These are phyloP conservation scores for Lasioglossum leucozonium DNA, from an alignment of 2,888 invertebrate genomes.

Conservation along the genomic window DNA sequence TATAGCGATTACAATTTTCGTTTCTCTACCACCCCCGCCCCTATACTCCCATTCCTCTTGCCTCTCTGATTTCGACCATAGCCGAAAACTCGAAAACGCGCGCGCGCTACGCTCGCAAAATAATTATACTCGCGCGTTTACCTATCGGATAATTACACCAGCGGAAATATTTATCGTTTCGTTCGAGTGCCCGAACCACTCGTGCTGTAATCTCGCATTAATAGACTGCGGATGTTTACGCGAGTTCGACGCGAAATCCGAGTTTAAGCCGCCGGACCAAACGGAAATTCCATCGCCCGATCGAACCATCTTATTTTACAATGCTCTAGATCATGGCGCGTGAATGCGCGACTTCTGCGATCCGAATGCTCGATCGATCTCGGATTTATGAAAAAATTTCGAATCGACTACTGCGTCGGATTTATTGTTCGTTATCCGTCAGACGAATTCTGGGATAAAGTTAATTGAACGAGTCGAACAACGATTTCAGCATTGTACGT, in stretches of 20 bases:
- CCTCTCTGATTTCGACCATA: not conserved
- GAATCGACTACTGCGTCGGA: not conserved
- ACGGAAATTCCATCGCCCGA: not conserved
- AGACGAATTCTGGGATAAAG: not conserved
- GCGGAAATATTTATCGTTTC: not conserved
- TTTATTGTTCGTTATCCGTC: not conserved
- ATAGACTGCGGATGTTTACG: not conserved
- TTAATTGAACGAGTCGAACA: not conserved
- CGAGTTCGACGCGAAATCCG: not conserved
- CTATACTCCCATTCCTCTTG: not conserved
- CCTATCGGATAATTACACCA: not conserved
- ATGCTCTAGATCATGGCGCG: not conserved
- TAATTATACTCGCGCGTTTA: not conserved
- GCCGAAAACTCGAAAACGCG: not conserved
- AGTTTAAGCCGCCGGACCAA: not conserved
- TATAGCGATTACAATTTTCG: constrained; percentile 36
- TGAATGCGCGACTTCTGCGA: not conserved
- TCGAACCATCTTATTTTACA: not conserved
- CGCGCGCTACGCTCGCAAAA: not conserved
- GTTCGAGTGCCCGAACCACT: not conserved
- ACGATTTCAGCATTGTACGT: not conserved
- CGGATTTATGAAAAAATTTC: not conserved
- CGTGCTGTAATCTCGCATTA: not conserved
- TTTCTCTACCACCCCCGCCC: too few relatives aligned
- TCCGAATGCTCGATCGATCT: not conserved